Base-by-base conservation (phyloP, 2,888 invertebrate genomes). In the Papilio demoleus region DNA sequence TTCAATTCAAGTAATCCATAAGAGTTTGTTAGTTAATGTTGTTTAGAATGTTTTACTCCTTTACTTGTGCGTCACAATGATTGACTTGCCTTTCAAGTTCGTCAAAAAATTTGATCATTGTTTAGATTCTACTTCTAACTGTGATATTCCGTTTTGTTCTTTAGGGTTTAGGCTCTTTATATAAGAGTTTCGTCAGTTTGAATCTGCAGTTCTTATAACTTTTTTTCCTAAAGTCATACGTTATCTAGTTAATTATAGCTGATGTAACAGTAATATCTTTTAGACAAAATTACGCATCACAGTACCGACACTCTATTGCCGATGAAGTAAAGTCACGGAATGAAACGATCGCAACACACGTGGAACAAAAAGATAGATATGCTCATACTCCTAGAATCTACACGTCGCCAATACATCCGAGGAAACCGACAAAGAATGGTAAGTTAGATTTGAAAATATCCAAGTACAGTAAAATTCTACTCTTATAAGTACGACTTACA, bases 281-380 rank as follows among this genome's bases (percentile, higher is more conserved):
- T 78, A 92, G 92, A 65, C 91, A 90, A 81, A 86, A 77, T 70
- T 90, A 85, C 73, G 76, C 92, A 0, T 88, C 92, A 0, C 90
- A 90, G 69, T 92, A 92, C 72, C 88, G 89, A 0, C 92, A 92
- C 70, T 90, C 92, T 0, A 91, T 92, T 22, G 86, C 92, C 0
- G 92, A 92, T 22, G 92, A 92, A 63, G 90, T 88, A 1, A 92
- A 92, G 68, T 92, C 92, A 0, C 79, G 92, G 0, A 88, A 89
- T 65, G 92, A 91, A 70, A 89, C 89, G 47, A 86, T 88, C 1
- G 85, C 88, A 0, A 88, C 90, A 0, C 90, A 89, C 6, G 83
- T 88, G 0, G 90, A 89, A 5, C 86, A 89, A 17, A 90, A 92
- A 60, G 92, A 92, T 38, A 75, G 92, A 34, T 92, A 92, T 65